A percentile compares a stretch with the other conserved stretches of the same genome.
Conservation (phyloP, 1,140 invertebrate species). For the Armadillidium nasatum region DNA sequence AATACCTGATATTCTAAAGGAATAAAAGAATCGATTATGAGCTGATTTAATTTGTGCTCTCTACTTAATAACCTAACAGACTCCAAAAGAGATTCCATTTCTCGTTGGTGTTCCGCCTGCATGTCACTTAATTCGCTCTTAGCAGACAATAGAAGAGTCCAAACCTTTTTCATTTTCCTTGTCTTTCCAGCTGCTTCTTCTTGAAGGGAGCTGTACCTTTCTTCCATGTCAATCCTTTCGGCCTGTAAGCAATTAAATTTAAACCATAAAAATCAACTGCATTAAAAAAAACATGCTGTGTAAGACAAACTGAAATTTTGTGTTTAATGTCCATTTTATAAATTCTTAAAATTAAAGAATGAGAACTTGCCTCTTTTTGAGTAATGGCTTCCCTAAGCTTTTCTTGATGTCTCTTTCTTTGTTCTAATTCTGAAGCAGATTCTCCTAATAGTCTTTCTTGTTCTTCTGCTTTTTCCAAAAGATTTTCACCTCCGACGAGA, state of each 20-base stretch:
- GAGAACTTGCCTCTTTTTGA: slow-evolving; percentile 64
- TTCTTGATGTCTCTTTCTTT: slow-evolving; percentile 73
- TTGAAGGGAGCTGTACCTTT: slow-evolving; percentile 87
- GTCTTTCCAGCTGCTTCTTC: slow-evolving; percentile 85
- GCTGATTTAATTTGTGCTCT: slow-evolving; percentile 85
- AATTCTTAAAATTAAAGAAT: too few relatives aligned
- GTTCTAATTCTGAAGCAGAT: slow-evolving; percentile 83
- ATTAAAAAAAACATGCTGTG: neutral
- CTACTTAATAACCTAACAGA: slow-evolving; percentile 80
- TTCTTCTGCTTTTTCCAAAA: slow-evolving; percentile 93
- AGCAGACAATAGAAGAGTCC: slow-evolving; percentile 69
- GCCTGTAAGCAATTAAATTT: slow-evolving; percentile 54
- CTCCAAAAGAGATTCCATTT: slow-evolving; percentile 92
- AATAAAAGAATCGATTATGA: slow-evolving; percentile 79
- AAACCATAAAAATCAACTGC: too few relatives aligned
- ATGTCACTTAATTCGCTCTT: slow-evolving; percentile 84
- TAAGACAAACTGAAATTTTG: neutral
- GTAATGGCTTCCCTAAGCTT: slow-evolving; percentile 72
- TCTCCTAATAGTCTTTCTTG: slow-evolving; percentile 87
- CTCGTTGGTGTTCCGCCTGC: slow-evolving; percentile 87
- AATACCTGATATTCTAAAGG: slow-evolving; percentile 76
- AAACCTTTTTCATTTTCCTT: slow-evolving; percentile 86
- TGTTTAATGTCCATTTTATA: too few relatives aligned
- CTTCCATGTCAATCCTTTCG: slow-evolving; percentile 91
- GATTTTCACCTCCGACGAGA: slow-evolving; percentile 94